Percentiles rank a stretch among this genome's conserved stretches.
phyloP scores from a whole-genome alignment of 2,888 invertebrate genomes.

The Acanthosepion esculentum region DNA sequence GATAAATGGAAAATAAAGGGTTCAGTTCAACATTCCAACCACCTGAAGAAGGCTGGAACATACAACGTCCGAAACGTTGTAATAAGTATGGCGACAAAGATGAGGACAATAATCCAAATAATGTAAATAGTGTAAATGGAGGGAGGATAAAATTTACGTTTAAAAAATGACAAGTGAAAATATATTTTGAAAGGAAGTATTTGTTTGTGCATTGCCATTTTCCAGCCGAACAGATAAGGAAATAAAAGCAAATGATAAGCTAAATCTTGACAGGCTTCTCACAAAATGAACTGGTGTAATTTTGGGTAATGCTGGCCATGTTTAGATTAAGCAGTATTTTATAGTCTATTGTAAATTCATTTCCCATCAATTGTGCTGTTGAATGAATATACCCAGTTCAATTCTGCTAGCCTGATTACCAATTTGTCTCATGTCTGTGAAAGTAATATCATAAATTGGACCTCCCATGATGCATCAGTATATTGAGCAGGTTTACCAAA shows the following conservation, averaged over 20 bases:
- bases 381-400: neutral
- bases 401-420: neutral
- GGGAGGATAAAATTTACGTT: too few species aligned
- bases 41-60: too few species aligned
- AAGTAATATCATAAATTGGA: slow-evolving; percentile 22
- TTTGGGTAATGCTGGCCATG: neutral
- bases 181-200: too few species aligned
- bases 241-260: neutral
- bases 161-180: too few species aligned
- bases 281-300: neutral
- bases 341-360: slow-evolving; percentile 1
- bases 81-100: too few species aligned
- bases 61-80: too few species aligned
- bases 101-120: too few species aligned
- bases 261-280: neutral
- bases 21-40: too few species aligned
- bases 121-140: too few species aligned
- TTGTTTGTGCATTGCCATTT: neutral
- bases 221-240: neutral
- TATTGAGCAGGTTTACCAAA: slow-evolving; percentile 18
- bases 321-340: neutral
- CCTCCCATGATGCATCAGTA: neutral
- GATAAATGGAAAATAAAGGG: too few species aligned
- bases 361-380: neutral
- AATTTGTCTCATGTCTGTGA: slow-evolving; percentile 15